A percentile compares a stretch with the other conserved stretches of the same genome.
Evolutionary conservation across 37 sponge, comb jelly and placozoan genomes (phyloP).

Genomic region (Cladorhizidae sp.): DNA sequence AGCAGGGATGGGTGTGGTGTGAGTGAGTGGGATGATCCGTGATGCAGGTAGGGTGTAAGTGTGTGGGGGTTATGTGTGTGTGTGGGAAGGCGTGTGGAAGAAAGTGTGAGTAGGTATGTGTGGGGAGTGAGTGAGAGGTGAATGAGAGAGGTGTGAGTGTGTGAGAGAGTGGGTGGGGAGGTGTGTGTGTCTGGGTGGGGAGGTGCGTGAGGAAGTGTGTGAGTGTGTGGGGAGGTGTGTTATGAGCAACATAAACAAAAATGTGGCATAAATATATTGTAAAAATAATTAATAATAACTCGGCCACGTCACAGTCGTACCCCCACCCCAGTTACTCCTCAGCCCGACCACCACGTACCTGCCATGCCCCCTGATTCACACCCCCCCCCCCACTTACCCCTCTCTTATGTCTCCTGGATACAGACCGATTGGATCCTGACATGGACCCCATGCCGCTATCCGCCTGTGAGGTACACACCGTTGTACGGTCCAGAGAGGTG

Average conservation of each 20-base stretch:
- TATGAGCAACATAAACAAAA: not conserved
- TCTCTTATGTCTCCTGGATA: constrained; percentile 10
- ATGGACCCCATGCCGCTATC: not conserved
- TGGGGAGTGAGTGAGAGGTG: too few species aligned
- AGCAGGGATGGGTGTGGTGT: too few species aligned
- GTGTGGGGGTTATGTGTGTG: too few species aligned
- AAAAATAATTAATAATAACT: not conserved
- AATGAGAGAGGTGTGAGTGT: too few species aligned
- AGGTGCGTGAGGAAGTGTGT: not conserved
- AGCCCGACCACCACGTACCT: too few species aligned
- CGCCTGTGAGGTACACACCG: not conserved
- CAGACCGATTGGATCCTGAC: not conserved
- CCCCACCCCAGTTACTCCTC: too few species aligned
- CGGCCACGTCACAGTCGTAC: too few species aligned
- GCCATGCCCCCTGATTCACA: too few species aligned
- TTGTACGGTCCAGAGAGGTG: constrained; percentile 10
- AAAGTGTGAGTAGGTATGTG: too few species aligned
- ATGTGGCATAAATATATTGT: not conserved
- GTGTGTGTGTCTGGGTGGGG: not conserved
- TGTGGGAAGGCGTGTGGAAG: too few species aligned
- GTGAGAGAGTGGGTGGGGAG: constrained; percentile 1
- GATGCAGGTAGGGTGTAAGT: too few species aligned
- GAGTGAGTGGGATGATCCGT: too few species aligned
- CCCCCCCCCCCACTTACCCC: not conserved
- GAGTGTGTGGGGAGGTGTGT: not conserved